Evolutionary conservation across 2,888 invertebrate genomes (phyloP), one percentile per base, ranked within the genome.

Genomic region (Euphydryas editha): DNA sequence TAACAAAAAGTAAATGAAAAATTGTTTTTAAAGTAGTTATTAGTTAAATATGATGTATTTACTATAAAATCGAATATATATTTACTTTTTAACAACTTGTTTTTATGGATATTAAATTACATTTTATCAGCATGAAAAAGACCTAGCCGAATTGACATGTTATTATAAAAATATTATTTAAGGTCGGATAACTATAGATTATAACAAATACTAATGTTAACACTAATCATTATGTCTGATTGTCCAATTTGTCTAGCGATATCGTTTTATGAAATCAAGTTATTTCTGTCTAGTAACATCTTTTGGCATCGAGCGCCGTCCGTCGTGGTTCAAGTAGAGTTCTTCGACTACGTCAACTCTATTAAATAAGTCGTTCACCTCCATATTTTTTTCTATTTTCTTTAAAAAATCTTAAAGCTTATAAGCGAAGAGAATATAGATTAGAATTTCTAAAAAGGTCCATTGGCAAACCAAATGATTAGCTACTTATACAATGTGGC

Each of bases 361-460:
- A 69, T 69, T 67, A 67, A 57, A 64, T 58, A 71, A 69, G 72
- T 68, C 72, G 66, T 70, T 72, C 71, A 67, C 72, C 67, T 68
- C 57, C 55, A 44, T 8, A 30, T 30, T 62, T 58, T 62, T 36
- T 60, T 56, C 56, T 61, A 61, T 58, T 65, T 65, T 65, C 37
- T 39, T 65, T 44, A 44, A 36, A 44, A n/a, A 62, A 44, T 62
- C 62, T 61, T 39, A 58, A 54, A 54, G 54, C 58, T 49, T 51
- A 18, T 49, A 57, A 13, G 57, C 30, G 51, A 62, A 51, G 57
- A 62, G 2, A 30, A 30, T 30, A 30, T 30, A 30, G 5, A 15
- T 39, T 42, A 44, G 62, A 66, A 66, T 66, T 62, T 36, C 21
- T 21, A 44, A 58, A 24, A 44, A 36, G 39, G 36, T 66, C 58